These are phyloP conservation scores for Leptoclinus maculatus DNA, from an alignment of 2,797 vertebrate genomes.

Conservation along the genomic window DNA sequence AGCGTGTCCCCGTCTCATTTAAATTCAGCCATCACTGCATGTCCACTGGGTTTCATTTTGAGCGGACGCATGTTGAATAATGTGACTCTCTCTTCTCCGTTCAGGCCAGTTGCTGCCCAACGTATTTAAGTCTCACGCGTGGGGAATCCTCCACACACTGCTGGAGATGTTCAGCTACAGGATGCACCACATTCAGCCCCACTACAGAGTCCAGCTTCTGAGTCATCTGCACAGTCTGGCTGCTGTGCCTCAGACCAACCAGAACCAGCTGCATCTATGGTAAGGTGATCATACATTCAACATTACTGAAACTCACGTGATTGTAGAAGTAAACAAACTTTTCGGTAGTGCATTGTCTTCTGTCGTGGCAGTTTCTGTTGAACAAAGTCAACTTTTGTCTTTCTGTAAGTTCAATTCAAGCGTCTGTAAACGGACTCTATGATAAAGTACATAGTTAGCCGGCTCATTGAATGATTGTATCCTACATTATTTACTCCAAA, in stretches of 20 bases:
- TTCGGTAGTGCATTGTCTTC: not conserved
- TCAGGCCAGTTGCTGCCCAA: conserved; percentile 96
- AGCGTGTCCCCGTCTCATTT: not conserved
- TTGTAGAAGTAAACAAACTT: not conserved
- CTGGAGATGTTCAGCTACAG: conserved; percentile 99
- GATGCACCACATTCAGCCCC: conserved; percentile 99
- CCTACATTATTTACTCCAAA: no score
- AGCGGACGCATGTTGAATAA: conserved; percentile 8
- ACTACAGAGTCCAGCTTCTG: conserved; percentile 96
- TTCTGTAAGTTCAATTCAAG: no score
- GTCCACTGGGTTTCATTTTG: not conserved
- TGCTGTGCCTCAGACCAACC: conserved; percentile 97
- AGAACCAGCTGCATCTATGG: conserved; percentile 99
- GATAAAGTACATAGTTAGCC: no score
- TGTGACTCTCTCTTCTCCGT: not conserved
- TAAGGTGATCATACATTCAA: conserved; percentile 67
- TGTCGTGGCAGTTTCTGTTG: no score
- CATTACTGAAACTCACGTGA: not conserved
- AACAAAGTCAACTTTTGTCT: not conserved
- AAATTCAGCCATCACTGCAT: not conserved
- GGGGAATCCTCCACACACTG: conserved; percentile 97
- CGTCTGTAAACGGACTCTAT: no score
- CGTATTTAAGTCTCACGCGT: conserved; percentile 96
- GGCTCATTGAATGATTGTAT: no score
- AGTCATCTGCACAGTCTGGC: conserved; percentile 97